These are phyloP conservation scores for Onychomys leucogaster DNA, from an alignment of 2,797 vertebrate genomes.

Conservation along the genomic window DNA sequence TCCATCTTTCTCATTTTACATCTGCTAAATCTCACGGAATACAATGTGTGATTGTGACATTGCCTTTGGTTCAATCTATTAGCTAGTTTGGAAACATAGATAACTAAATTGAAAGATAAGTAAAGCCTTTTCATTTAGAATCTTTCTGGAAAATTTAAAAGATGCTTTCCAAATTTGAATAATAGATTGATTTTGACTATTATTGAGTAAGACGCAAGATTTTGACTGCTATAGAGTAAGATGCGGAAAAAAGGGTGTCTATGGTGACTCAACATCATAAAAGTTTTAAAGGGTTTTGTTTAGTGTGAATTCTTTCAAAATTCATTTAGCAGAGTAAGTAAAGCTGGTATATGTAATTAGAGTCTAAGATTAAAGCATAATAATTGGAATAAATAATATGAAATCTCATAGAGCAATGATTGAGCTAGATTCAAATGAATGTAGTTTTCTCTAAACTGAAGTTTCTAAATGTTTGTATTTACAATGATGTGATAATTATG, in stretches of 20 bases:
- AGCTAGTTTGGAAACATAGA: no score
- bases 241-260: slow-evolving; percentile 72
- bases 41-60: slow-evolving; percentile 61
- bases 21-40: slow-evolving; percentile 55
- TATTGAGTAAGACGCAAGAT: slow-evolving; percentile 67
- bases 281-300: slow-evolving; percentile 63
- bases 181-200: slow-evolving; percentile 81
- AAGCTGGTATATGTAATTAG: slow-evolving; percentile 72
- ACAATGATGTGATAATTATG: slow-evolving; percentile 54
- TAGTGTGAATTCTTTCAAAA: slow-evolving; percentile 68
- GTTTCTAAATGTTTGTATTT: slow-evolving; percentile 17
- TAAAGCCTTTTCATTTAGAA: slow-evolving; percentile 71
- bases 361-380: slow-evolving; percentile 70
- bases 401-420: slow-evolving; percentile 50
- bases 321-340: slow-evolving; percentile 69
- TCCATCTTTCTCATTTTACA: slow-evolving; percentile 65
- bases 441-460: slow-evolving; percentile 56
- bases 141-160: slow-evolving; percentile 78
- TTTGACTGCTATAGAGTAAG: slow-evolving; percentile 73
- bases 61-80: slow-evolving; percentile 62
- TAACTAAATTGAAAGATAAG: slow-evolving; percentile 72
- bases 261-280: slow-evolving; percentile 77
- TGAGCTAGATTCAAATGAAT: slow-evolving; percentile 33
- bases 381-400: slow-evolving; percentile 65
- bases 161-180: slow-evolving; percentile 77